phyloP scores from a whole-genome alignment of 2,797 vertebrate species.

The Carapus acus region DNA sequence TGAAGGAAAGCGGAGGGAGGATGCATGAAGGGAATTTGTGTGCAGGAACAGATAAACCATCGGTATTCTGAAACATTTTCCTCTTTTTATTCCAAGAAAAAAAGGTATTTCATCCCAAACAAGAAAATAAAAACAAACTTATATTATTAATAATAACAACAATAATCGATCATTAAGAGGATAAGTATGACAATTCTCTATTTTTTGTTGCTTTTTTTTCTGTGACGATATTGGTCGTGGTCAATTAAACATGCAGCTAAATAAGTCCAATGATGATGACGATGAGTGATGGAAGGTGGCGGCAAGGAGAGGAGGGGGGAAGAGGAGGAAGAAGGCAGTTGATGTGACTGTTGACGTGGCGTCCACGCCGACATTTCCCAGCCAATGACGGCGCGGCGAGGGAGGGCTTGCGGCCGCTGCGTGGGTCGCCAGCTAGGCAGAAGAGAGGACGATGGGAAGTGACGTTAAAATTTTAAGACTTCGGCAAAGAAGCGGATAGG shows the following conservation, averaged over 20 bases:
- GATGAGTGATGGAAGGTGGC: slow-evolving; percentile 18
- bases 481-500: too few species aligned
- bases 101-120: slow-evolving; percentile 75
- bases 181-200: slow-evolving; percentile 77
- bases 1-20: too few species aligned
- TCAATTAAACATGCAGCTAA: slow-evolving; percentile 82
- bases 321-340: slow-evolving; percentile 6
- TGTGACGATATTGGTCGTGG: slow-evolving; percentile 74
- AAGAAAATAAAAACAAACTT: slow-evolving; percentile 79
- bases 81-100: slow-evolving; percentile 81
- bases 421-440: too few species aligned
- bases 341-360: slow-evolving; percentile 4
- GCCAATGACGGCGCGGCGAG: slow-evolving; percentile 8
- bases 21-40: background rate
- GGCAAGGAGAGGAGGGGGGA: slow-evolving; percentile 7
- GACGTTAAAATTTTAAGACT: too few species aligned
- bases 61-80: slow-evolving; percentile 71
- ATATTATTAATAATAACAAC: slow-evolving; percentile 76
- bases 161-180: slow-evolving; percentile 75
- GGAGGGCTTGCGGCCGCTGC: background rate
- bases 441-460: too few species aligned
- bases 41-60: slow-evolving; percentile 11
- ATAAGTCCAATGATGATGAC: slow-evolving; percentile 72
- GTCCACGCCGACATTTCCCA: background rate
- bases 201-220: slow-evolving; percentile 58